A percentile compares a stretch with the other conserved stretches of the same genome.
phyloP scores from a whole-genome alignment of 2,113 vertebrate genomes.

The Typhlomys cinereus region DNA sequence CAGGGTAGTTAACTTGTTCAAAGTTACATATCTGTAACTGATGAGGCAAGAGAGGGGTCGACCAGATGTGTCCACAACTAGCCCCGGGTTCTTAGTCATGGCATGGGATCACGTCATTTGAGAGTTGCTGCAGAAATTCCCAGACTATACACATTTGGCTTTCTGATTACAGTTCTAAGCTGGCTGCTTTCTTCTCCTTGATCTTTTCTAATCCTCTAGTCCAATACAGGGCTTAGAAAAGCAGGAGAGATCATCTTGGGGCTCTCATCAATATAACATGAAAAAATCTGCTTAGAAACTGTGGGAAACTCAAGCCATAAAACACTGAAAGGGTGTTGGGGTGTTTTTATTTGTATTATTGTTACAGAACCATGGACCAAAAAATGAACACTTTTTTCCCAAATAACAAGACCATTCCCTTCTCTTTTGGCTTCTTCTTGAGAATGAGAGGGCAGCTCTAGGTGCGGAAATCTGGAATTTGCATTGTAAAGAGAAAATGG shows the following conservation, averaged over 20 bases:
- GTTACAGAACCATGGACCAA: not conserved
- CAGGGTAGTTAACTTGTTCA: not conserved
- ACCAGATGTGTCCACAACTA: not conserved
- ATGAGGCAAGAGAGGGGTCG: not conserved
- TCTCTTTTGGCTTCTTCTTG: not conserved
- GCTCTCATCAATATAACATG: not conserved
- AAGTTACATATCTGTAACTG: not conserved
- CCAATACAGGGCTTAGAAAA: slow-evolving; percentile 42
- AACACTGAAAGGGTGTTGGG: not conserved
- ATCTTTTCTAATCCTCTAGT: slow-evolving; percentile 58
- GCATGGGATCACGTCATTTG: not conserved
- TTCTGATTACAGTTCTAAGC: slow-evolving; percentile 31
- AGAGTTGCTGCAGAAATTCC: not conserved
- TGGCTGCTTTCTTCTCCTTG: slow-evolving; percentile 41
- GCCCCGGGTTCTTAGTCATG: not conserved
- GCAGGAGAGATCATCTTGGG: not conserved
- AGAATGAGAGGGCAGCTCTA: not conserved
- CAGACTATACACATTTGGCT: not conserved
- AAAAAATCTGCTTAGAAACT: not conserved
- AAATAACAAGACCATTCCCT: not conserved
- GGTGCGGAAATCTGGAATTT: not conserved
- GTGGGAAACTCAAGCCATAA: not conserved
- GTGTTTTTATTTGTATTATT: not conserved
- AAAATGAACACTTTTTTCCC: not conserved
- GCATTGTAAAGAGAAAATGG: not conserved